Evolutionary conservation across 2,113 vertebrate genomes (phyloP).

Genomic region (Formicarius rufipectus): DNA sequence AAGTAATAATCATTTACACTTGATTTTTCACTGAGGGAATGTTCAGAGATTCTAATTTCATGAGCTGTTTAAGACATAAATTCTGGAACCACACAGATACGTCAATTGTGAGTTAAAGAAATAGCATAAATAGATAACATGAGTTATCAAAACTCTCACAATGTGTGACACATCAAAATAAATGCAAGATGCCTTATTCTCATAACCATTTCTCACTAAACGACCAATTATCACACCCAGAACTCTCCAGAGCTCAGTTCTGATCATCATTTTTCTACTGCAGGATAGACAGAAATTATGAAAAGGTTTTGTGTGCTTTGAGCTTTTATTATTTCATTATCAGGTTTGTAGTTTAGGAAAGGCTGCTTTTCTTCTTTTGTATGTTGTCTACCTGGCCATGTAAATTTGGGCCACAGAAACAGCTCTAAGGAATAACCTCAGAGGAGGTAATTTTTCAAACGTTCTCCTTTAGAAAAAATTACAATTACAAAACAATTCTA

Average conservation of each 20-base stretch:
- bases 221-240: background rate
- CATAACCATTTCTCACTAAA: background rate
- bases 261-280: background rate
- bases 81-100: background rate
- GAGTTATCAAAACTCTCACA: background rate
- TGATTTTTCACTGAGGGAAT: background rate
- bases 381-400: rapidly evolving
- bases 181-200: background rate
- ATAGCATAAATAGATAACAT: background rate
- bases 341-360: background rate
- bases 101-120: background rate
- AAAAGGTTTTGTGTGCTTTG: background rate
- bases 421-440: background rate
- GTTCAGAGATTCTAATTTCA: background rate
- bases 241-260: background rate
- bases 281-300: background rate
- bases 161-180: background rate
- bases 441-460: background rate
- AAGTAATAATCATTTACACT: background rate
- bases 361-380: background rate
- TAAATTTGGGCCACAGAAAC: background rate
- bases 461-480: background rate
- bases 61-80: background rate
- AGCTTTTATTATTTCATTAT: background rate
- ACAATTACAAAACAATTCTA: background rate